Conservation (phyloP, 1,140 invertebrate genomes). For the Acyrthosiphon pisum region DNA sequence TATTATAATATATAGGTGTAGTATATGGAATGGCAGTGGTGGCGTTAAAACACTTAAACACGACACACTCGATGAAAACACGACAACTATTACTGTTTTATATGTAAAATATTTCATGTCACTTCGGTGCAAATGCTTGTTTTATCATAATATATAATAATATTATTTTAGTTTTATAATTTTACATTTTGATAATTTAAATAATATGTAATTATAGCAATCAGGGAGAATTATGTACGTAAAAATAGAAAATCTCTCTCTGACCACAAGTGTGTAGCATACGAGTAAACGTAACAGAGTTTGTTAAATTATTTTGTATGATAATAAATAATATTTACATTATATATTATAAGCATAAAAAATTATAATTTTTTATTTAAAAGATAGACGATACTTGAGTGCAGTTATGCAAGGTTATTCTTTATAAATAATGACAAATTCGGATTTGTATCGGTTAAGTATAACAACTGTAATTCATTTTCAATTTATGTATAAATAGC, state of each 20-base stretch:
- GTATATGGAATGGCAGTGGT: not conserved
- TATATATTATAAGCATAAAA: too few relatives aligned
- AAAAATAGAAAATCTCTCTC: not conserved
- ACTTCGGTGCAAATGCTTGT: not conserved
- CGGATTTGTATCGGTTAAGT: too few relatives aligned
- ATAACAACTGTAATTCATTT: too few relatives aligned
- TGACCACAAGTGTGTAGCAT: not conserved
- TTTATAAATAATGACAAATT: too few relatives aligned
- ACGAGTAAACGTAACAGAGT: not conserved
- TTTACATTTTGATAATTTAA: not conserved
- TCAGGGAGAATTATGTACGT: not conserved
- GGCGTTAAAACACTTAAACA: constrained; percentile 1
- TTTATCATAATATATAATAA: constrained; percentile 2
- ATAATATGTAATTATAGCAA: not conserved
- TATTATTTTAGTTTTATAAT: not conserved
- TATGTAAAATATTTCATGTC: not conserved
- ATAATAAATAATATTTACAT: not conserved
- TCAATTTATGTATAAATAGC: not conserved
- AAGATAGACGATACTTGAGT: too few relatives aligned
- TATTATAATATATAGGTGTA: constrained; percentile 2
- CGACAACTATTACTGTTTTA: constrained; percentile 25
- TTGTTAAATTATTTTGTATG: not conserved
- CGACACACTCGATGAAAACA: not conserved
- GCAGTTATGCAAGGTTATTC: too few relatives aligned
- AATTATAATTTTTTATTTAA: too few relatives aligned